These are phyloP conservation scores for Epistrophella euchroma DNA, from an alignment of 2,888 invertebrate species.

Conservation along the genomic window DNA sequence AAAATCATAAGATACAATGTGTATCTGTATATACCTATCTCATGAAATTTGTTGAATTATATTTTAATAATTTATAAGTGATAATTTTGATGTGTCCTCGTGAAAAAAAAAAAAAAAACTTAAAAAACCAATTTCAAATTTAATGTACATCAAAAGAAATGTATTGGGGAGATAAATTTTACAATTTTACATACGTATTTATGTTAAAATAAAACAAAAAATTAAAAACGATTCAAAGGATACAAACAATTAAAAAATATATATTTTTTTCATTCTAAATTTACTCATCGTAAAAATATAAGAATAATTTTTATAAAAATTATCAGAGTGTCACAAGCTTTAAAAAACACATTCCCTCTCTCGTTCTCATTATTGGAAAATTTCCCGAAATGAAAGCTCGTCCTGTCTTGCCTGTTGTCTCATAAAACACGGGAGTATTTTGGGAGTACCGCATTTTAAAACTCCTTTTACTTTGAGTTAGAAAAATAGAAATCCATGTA, in stretches of 20 bases:
- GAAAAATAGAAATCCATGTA: background rate
- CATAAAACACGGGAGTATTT: conserved; percentile 9
- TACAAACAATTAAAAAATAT: background rate
- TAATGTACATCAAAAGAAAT: background rate
- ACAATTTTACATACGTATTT: background rate
- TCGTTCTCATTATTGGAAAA: conserved; percentile 20
- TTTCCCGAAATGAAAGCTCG: conserved; percentile 25
- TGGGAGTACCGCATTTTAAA: conserved; percentile 12
- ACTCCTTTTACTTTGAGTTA: background rate
- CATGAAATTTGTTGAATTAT: conserved; percentile 39
- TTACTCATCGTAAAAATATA: background rate
- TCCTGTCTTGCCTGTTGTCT: background rate
- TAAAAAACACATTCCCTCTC: conserved; percentile 7
- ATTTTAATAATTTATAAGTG: conserved; percentile 46
- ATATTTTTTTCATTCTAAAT: background rate
- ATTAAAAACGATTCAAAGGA: conserved; percentile 8
- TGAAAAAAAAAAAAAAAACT: background rate
- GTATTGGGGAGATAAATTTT: no score
- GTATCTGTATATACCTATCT: conserved; percentile 39
- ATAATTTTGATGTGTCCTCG: conserved; percentile 22
- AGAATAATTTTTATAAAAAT: conserved; percentile 26
- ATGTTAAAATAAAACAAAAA: background rate
- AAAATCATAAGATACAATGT: conserved; percentile 38
- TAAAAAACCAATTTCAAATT: background rate
- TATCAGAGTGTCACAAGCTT: conserved; percentile 10